A percentile compares a stretch with the other conserved stretches of the same genome.
phyloP scores from a whole-genome alignment of 2,113 vertebrate species.

The chimpanzee (Pan troglodytes) region NHGRI_mPanTro3-v2.1_pri NC_072411.2:78198001-78198500 shows the following conservation, averaged over 20 bases:
- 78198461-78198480: constrained; percentile 17
- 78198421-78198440: constrained; percentile 33
- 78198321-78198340: constrained; percentile 79
- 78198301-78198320: constrained; percentile 82
- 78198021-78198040: constrained; percentile 94
- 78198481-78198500: constrained; percentile 57
- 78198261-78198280: constrained; percentile 87
- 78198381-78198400: not conserved
- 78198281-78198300: constrained; percentile 81
- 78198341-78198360: constrained; percentile 60
- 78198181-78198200: constrained; percentile 96
- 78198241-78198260: constrained; percentile 83
- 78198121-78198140: constrained; percentile 98
- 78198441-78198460: constrained; percentile 14
- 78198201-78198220: constrained; percentile 98
- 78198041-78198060: constrained; percentile 92
- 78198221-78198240: constrained; percentile 98
- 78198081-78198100: constrained; percentile 92
- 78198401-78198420: constrained; percentile 49
- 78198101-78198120: constrained; percentile 96
- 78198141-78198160: constrained; percentile 98
- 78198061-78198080: constrained; percentile 91
- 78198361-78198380: constrained; percentile 36
- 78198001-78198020: constrained; percentile 93
- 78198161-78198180: constrained; percentile 97